Evolutionary conservation across 1,140 invertebrate species (phyloP), one percentile per base, ranked within the genome.

Genomic region (Probaryconus sp.): DNA sequence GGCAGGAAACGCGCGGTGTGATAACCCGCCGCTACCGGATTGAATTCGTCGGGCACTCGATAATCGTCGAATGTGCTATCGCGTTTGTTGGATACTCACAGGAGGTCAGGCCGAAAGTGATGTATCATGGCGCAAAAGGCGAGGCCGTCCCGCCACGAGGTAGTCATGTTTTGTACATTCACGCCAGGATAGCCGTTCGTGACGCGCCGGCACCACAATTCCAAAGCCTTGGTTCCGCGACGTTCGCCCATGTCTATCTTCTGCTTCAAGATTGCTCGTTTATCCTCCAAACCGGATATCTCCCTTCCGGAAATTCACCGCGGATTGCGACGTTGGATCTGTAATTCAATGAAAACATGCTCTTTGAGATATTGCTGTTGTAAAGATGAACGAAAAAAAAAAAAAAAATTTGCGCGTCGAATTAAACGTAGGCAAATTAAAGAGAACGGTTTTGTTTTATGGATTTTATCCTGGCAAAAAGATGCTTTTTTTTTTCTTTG

Each of bases 41-140:
- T 42, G 47, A 42, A 43, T 51, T 33, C 20, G 28, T 11, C 47
- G 28, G n/a, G 28, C 28, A 30, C 6, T 3, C 28, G 37, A 65
- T 65, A 50, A 68, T 58, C 28, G 14, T 16, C 26, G 18, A 18
- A 26, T 31, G 9, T 37, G 6, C 37, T 7, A 11, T 11, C 42
- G 42, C 20, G 18, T 18, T 20, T 37, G 42, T 58, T 53, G 7
- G 45, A 51, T 83, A 94, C 95, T 97, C 90, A 98, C 96, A 98
- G 97, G 65, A 98, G 90, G 87, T 98, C 96, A 24, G 97, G 97
- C 80, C 96, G 91, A 88, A 97, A 98, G 83, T 96, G 93, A 88
- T 98, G 97, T 79, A 99, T 97, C 85, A 99, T 92, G 42, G 97
- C 97, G 89, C 97, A 99, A 88, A 98, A 98, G 18, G 95, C 96